Base-by-base conservation (phyloP, 2,113 vertebrate species). In the Dasyprocta punctata region DNA sequence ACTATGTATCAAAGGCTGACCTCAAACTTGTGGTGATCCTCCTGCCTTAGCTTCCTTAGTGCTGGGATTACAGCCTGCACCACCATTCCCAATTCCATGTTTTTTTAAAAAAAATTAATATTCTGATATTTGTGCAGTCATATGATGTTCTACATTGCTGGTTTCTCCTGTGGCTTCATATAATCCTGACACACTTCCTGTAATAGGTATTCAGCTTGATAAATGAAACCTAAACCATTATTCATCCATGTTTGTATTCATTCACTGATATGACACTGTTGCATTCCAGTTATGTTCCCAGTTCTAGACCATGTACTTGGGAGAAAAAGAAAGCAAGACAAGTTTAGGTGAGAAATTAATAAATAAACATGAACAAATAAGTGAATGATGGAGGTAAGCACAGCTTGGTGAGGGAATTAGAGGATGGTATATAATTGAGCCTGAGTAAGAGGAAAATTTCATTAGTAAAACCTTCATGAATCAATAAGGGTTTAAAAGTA, bases 161-260 rank as follows among this genome's bases (percentile, higher is more conserved):
- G 13, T 75, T 10, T 82, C 26, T 87, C 14, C n/a, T 41, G 3
- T 69, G 44, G 9, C 30, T 54, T 94, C 11, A 71, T 28, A 36
- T 1, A 10, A 3, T 16, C 13, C 19, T 17, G 24, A 71, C 0
- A 17, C 13, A 81, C 0, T 4, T 28, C 19, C 30, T 20, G 0
- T 41, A 56, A 47, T 19, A 33, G 12, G 24, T 16, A 6, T 7
- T 26, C 20, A n/a, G 30, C 86, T 69, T 67, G 38, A 22, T 44
- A 47, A 67, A 11, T 26, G 22, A 61, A 38, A 17, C 5, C 14
- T 38, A 22, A 41, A 30, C 2, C 52, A 38, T 67, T 12, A 47
- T 54, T 33, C 30, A 60, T 54, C 24, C 30, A 60, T 38, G 54
- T 90, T 41, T 11, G 24, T 28, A 52, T 49, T 19, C 9, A 75